A percentile compares a stretch with the other conserved stretches of the same genome.
Evolutionary conservation across 2,888 invertebrate species (phyloP).

Genomic region (Phasia obesa): DNA sequence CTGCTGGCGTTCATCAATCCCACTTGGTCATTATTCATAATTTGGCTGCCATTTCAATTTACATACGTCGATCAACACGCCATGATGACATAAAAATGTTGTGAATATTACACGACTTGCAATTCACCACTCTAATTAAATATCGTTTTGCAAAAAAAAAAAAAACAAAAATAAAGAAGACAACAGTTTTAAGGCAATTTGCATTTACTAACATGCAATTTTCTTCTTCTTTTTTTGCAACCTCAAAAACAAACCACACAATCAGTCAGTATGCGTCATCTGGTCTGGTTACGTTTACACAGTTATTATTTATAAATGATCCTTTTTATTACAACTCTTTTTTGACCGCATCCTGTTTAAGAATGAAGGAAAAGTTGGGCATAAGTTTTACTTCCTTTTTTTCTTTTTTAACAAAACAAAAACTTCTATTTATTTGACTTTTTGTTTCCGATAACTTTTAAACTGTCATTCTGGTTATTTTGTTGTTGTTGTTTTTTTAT

Average conservation of each 20-base stretch:
- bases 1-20: slow-evolving; percentile 6
- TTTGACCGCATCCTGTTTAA: slow-evolving; percentile 53
- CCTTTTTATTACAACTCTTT: slow-evolving; percentile 43
- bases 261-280: slow-evolving; percentile 51
- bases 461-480: slow-evolving; percentile 52
- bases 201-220: slow-evolving; percentile 36
- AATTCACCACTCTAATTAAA: slow-evolving; percentile 54
- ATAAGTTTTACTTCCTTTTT: slow-evolving; percentile 38
- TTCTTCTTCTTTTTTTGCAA: slow-evolving; percentile 26
- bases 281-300: slow-evolving; percentile 34
- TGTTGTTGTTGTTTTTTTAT: slow-evolving; percentile 72
- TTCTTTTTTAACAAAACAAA: slow-evolving; percentile 8
- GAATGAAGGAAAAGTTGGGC: background rate
- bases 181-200: slow-evolving; percentile 1
- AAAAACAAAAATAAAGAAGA: background rate
- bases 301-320: slow-evolving; percentile 51
- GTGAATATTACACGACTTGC: background rate
- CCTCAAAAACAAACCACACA: slow-evolving; percentile 35
- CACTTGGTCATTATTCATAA: slow-evolving; percentile 34
- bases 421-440: slow-evolving; percentile 16
- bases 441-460: slow-evolving; percentile 56
- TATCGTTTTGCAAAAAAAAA: slow-evolving; percentile 57
- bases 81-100: slow-evolving; percentile 42
- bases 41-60: slow-evolving; percentile 15
- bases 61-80: slow-evolving; percentile 8